These are phyloP conservation scores for Rhinoraja longicauda DNA, from an alignment of 2,797 vertebrate genomes.

Conservation along the genomic window DNA sequence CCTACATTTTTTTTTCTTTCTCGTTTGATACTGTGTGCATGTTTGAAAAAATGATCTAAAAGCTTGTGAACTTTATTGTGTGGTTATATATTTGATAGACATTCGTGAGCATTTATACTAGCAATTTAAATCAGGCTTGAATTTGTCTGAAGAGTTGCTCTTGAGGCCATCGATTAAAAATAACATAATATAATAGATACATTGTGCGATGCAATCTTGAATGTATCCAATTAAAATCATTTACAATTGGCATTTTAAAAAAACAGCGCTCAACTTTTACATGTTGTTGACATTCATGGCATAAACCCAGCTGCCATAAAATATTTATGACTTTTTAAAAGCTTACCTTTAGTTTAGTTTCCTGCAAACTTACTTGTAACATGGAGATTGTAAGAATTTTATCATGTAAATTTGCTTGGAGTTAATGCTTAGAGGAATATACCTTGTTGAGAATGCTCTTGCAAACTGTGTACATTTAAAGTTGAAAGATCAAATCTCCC, in stretches of 20 bases:
- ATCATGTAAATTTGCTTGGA: background rate
- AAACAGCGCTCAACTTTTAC: background rate
- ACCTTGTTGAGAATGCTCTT: background rate
- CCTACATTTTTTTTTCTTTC: background rate
- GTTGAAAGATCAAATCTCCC: background rate
- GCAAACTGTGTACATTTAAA: background rate
- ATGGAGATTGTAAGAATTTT: background rate
- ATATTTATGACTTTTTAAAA: background rate
- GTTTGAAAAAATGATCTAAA: background rate
- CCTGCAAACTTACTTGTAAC: background rate
- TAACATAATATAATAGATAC: background rate
- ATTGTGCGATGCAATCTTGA: background rate
- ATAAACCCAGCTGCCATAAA: background rate
- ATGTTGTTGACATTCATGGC: background rate
- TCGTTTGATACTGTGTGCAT: background rate
- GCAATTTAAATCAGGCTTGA: background rate
- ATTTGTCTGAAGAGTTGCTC: background rate
- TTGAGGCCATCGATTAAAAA: too few species aligned
- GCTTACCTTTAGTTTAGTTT: background rate
- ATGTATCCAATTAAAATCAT: background rate
- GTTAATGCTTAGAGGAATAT: background rate
- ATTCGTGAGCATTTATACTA: background rate
- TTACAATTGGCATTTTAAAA: background rate
- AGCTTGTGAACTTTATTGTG: background rate
- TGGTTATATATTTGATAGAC: background rate